These are phyloP conservation scores for Bolinopsis microptera DNA, from an alignment of 37 sponge, comb jelly and placozoan species.

Conservation along the genomic window DNA sequence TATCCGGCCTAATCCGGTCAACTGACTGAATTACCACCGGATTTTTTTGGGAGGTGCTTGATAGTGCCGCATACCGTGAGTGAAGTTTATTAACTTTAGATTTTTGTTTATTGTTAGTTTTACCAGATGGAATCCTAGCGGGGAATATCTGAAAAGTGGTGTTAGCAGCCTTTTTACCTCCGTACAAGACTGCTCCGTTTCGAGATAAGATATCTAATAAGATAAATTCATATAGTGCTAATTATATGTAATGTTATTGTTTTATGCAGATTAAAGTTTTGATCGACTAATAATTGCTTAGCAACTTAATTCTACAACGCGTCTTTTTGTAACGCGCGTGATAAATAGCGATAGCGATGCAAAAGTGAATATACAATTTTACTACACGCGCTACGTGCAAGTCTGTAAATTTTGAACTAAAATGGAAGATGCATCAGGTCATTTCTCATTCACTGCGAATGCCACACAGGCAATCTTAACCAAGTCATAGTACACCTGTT, in stretches of 20 bases:
- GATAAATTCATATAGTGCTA: too few species aligned
- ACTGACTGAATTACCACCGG: background rate
- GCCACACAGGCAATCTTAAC: background rate
- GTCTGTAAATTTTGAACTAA: background rate
- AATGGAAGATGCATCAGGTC: too few species aligned
- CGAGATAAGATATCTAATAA: too few species aligned
- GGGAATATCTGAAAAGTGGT: too few species aligned
- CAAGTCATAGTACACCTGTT: background rate
- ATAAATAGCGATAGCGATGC: background rate
- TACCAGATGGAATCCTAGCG: background rate
- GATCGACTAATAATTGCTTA: too few species aligned
- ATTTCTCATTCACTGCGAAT: too few species aligned
- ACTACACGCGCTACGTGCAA: background rate
- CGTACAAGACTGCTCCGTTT: too few species aligned
- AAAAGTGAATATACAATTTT: background rate
- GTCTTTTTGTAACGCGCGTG: background rate
- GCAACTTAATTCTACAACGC: background rate
- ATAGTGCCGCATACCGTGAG: background rate
- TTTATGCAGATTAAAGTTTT: too few species aligned
- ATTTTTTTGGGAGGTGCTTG: background rate
- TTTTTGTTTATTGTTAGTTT: background rate
- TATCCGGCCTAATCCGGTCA: background rate
- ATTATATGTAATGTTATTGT: too few species aligned
- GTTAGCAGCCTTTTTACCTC: too few species aligned
- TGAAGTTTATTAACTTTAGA: background rate